These are phyloP conservation scores for Megalonaias nervosa DNA, from an alignment of 1,140 invertebrate species.

Conservation along the genomic window DNA sequence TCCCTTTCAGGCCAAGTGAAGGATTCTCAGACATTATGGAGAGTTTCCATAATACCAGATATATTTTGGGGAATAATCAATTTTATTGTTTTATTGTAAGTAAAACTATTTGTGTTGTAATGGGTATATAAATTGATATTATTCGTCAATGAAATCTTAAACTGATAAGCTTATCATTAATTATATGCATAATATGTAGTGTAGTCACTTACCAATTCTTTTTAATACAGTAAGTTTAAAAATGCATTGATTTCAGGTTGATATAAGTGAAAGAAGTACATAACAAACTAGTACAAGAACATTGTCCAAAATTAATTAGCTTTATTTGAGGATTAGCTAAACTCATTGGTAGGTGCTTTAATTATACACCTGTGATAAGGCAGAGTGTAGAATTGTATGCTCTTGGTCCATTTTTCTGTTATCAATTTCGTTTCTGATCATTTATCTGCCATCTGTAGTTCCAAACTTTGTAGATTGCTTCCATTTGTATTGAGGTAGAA, in stretches of 20 bases:
- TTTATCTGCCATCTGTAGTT: too few species aligned
- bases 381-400: too few species aligned
- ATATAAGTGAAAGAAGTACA: too few species aligned
- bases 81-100: slow-evolving; percentile 65
- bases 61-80: slow-evolving; percentile 64
- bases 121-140: neutral
- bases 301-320: too few species aligned
- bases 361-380: too few species aligned
- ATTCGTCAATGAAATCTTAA: neutral
- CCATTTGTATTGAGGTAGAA: too few species aligned
- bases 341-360: too few species aligned
- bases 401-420: too few species aligned
- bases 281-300: too few species aligned
- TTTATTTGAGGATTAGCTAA: too few species aligned
- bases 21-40: slow-evolving; percentile 59
- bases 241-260: neutral
- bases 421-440: too few species aligned
- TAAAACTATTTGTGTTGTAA: slow-evolving; percentile 26
- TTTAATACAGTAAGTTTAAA: neutral
- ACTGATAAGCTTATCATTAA: neutral
- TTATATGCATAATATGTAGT: neutral
- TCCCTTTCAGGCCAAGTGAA: slow-evolving; percentile 50
- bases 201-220: neutral
- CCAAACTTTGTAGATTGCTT: too few species aligned
- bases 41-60: slow-evolving; percentile 57